These are phyloP conservation scores for Gymnothorax javanicus DNA, from an alignment of 2,797 vertebrate species.

Conservation along the genomic window DNA sequence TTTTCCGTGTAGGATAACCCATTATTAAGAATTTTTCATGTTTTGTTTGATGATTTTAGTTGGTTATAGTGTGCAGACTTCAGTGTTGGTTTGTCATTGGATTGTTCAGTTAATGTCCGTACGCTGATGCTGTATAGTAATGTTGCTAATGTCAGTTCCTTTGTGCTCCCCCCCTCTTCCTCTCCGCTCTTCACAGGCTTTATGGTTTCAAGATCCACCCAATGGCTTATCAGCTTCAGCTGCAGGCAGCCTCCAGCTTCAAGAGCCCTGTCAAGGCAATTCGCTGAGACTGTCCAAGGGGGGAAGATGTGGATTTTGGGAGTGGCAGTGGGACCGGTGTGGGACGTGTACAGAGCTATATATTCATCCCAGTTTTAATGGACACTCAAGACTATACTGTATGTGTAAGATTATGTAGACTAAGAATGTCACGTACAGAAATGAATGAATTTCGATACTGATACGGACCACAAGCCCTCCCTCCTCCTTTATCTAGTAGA, in stretches of 20 bases:
- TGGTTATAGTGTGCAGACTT: neutral
- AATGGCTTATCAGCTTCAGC: slow-evolving; percentile 96
- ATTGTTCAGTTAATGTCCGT: neutral
- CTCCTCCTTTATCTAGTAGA: slow-evolving; percentile 4
- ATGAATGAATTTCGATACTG: slow-evolving; percentile 52
- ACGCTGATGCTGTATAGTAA: neutral
- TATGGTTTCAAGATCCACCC: slow-evolving; percentile 98
- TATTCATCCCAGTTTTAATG: slow-evolving; percentile 49
- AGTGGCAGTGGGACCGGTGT: slow-evolving; percentile 49
- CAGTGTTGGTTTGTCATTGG: neutral
- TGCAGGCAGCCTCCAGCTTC: slow-evolving; percentile 96
- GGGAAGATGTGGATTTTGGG: slow-evolving; percentile 34
- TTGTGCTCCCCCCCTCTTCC: neutral
- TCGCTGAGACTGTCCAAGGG: slow-evolving; percentile 63
- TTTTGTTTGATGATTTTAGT: neutral
- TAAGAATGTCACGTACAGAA: slow-evolving; percentile 51
- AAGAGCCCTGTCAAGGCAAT: slow-evolving; percentile 97
- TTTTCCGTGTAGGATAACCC: neutral
- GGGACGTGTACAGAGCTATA: slow-evolving; percentile 48
- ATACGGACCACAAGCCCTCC: slow-evolving; percentile 22
- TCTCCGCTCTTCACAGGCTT: slow-evolving; percentile 69
- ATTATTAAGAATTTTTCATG: neutral
- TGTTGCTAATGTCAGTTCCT: neutral
- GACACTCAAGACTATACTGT: slow-evolving; percentile 62
- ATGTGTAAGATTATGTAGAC: slow-evolving; percentile 63